Evolutionary conservation across 2,113 vertebrate genomes (phyloP).

Genomic region (Eulemur rufifrons): DNA sequence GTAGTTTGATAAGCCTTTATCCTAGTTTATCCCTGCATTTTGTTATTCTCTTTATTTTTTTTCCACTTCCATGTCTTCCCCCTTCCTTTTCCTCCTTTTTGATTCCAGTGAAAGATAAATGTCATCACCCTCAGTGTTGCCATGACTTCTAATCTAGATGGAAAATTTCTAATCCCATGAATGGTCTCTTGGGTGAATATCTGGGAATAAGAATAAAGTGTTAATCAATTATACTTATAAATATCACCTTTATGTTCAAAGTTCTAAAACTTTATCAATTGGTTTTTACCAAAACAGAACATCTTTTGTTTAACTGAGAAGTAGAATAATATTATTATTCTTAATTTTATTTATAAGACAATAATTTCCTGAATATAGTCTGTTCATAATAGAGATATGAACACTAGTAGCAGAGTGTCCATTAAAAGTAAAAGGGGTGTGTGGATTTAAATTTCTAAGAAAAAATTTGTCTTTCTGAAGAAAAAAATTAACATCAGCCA

Average conservation of each 20-base stretch:
- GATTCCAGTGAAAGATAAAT: conserved; percentile 26
- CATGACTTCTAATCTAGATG: neutral
- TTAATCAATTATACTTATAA: neutral
- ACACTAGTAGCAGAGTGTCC: neutral
- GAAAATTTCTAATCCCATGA: neutral
- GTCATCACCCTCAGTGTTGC: neutral
- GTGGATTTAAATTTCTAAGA: neutral
- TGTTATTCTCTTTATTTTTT: neutral
- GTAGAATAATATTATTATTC: neutral
- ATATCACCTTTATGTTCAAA: neutral
- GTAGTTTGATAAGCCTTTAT: neutral
- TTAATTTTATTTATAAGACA: neutral
- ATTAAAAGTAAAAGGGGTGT: neutral
- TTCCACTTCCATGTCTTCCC: neutral
- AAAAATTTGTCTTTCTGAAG: neutral
- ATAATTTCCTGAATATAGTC: neutral
- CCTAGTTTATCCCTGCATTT: neutral
- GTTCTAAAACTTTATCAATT: neutral
- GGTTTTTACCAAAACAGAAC: neutral
- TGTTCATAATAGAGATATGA: neutral
- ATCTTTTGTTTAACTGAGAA: neutral
- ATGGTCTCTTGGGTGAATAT: neutral
- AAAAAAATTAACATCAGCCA: neutral
- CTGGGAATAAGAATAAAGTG: neutral
- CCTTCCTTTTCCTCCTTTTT: neutral